These are phyloP conservation scores for Busseola fusca DNA, from an alignment of 2,888 invertebrate species.

Conservation along the genomic window DNA sequence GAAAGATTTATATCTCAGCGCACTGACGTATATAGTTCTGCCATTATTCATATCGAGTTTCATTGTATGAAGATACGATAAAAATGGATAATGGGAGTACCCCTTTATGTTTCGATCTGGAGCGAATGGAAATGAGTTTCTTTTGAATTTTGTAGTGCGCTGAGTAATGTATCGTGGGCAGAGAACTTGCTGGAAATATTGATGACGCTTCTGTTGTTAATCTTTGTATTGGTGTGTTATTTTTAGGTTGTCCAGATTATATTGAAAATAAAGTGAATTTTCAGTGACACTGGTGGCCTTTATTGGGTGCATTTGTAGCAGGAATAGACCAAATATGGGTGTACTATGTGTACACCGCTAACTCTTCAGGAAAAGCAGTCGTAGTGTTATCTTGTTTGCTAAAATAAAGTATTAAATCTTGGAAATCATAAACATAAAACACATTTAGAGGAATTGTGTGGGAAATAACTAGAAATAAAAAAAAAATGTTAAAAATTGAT, in stretches of 20 bases:
- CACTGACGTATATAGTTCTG: constrained; percentile 76
- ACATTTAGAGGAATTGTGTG: too few relatives aligned
- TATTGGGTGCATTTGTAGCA: not conserved
- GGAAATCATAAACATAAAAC: not conserved
- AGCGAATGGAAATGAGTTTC: constrained; percentile 52
- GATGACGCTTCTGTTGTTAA: constrained; percentile 33
- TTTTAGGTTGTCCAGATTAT: not conserved
- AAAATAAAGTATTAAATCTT: not conserved
- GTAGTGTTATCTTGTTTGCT: not conserved
- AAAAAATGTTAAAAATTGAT: not conserved
- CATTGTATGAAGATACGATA: constrained; percentile 78
- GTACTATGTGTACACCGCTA: not conserved
- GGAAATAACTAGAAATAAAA: not conserved
- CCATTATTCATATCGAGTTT: constrained; percentile 82
- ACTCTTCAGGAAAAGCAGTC: too few relatives aligned
- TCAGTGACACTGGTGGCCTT: not conserved
- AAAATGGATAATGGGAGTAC: constrained; percentile 71
- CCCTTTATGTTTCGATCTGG: constrained; percentile 64
- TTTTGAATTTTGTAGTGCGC: constrained; percentile 60
- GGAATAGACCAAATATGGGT: not conserved
- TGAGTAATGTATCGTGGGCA: constrained; percentile 32
- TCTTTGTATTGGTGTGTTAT: constrained; percentile 15
- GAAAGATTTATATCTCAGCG: constrained; percentile 86
- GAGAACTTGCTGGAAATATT: constrained; percentile 30
- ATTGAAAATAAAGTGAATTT: not conserved